Evolutionary conservation across 2,113 vertebrate species (phyloP), one percentile per base, ranked within the genome.

Genomic region (Dolichotis patagonum): DNA sequence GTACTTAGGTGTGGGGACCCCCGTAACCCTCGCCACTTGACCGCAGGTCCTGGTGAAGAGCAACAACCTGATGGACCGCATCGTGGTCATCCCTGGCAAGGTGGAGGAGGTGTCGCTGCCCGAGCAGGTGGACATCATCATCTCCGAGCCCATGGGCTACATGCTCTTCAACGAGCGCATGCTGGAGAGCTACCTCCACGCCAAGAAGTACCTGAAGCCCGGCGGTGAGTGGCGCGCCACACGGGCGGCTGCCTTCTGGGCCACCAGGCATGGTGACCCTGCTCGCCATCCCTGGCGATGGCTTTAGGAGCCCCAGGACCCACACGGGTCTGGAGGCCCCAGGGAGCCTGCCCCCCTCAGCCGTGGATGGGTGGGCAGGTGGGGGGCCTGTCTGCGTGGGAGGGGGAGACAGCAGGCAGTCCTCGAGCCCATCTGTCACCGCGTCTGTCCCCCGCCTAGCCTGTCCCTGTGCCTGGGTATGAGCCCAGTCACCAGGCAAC

Each of bases 101-200:
- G 99, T 99, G 97, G 99, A 99, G 98, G 99, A 99, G 98, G 99
- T 99, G 41, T 98, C 99, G 0, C 98, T 99, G 78, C 99, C 99
- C 0, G 99, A 99, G 98, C 99, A 99, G 98, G 99, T 99, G 52
- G 99, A 99, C 98, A 99, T 99, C 90, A 99, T 99, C 98, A 99
- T 99, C 98, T 99, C 99, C 0, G 99, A 99, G 98, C 99, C 99
- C 43, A 99, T 99, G 99, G 99, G 99, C 94, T 99, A 99, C 98
- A 99, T 99, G 99, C 99, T 99, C 85, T 99, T 99, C 98, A 99
- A 99, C 0, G 99, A 99, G 97, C 98, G 99, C 49, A 99, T 99
- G 99, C 98, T 99, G 71, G 99, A 99, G 98, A 99, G 99, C 96
- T 99, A 99, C 97, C 99, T 99, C 94, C 99, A 99, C 0, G 99